Evolutionary conservation across 2,113 vertebrate genomes (phyloP).

Genomic region (Coregonus clupeaformis): DNA sequence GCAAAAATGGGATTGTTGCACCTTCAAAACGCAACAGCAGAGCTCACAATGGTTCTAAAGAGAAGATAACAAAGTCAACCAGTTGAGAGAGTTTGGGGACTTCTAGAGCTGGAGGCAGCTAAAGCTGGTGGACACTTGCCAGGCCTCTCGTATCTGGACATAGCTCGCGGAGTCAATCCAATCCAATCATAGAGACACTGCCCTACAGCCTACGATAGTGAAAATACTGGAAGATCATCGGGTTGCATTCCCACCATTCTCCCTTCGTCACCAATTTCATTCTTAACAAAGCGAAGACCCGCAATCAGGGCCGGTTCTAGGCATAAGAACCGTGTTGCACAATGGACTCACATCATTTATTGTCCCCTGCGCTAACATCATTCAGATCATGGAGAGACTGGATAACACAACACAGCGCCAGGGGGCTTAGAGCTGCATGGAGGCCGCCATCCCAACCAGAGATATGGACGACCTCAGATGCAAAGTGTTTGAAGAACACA

Average conservation of each 20-base stretch:
- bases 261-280: not conserved
- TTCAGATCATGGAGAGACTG: no score
- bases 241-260: not conserved
- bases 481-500: not conserved
- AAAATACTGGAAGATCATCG: not conserved
- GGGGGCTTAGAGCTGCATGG: no score
- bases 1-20: not conserved
- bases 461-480: no score
- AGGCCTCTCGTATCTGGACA: not conserved
- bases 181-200: not conserved
- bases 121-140: not conserved
- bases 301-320: no score
- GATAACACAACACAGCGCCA: no score
- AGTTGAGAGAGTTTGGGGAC: not conserved
- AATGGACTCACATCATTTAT: no score
- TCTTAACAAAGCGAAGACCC: no score
- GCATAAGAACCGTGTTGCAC: no score
- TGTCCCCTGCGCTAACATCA: no score
- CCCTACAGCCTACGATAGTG: not conserved
- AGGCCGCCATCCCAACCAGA: no score
- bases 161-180: not conserved
- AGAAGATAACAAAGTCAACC: not conserved
- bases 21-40: not conserved
- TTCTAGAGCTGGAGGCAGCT: not conserved
- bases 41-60: not conserved